Evolutionary conservation across 2,113 vertebrate species (phyloP).

Genomic region (Glareola pratincola): DNA sequence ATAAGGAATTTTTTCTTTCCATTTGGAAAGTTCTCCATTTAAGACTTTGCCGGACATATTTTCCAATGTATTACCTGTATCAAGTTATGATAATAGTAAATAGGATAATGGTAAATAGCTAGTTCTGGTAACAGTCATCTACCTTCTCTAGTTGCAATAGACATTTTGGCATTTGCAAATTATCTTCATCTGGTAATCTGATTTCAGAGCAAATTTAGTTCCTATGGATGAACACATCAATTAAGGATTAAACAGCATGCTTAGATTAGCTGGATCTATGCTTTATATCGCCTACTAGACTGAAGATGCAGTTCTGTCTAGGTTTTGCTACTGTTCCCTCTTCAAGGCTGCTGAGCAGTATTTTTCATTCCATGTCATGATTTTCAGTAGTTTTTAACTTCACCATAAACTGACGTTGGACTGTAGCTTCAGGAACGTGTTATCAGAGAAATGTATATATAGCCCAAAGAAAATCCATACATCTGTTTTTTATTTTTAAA

Average conservation of each 20-base stretch:
- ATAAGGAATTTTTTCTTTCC: accelerated
- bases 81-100: background rate
- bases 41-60: background rate
- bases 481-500: background rate
- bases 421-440: background rate
- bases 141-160: background rate
- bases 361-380: background rate
- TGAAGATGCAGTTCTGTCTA: background rate
- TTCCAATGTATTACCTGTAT: background rate
- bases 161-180: background rate
- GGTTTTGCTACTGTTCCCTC: background rate
- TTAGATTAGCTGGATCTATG: background rate
- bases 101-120: background rate
- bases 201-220: background rate
- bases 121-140: background rate
- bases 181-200: background rate
- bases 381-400: background rate
- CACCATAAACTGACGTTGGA: background rate
- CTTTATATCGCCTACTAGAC: background rate
- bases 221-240: background rate
- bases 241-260: background rate
- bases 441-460: background rate
- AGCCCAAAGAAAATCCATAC: background rate
- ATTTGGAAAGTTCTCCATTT: background rate
- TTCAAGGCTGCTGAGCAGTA: background rate